Evolutionary conservation across 2,797 vertebrate species (phyloP).

Genomic region (Astyanax mexicanus): DNA sequence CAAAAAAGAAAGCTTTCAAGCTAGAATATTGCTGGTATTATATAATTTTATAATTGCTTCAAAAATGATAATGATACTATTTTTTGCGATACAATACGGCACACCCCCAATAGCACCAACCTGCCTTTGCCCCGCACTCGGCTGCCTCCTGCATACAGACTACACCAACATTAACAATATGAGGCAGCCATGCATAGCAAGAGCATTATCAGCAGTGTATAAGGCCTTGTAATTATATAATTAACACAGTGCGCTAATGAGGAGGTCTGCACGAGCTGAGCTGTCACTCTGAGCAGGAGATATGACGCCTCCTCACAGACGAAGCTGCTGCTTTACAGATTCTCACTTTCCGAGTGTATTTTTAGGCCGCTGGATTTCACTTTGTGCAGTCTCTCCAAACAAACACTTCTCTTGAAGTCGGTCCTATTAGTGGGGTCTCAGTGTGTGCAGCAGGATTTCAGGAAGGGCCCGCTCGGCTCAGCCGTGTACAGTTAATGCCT

Average conservation of each 20-base stretch:
- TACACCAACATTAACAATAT: not conserved
- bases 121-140: not conserved
- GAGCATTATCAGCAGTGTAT: not conserved
- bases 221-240: slow-evolving; percentile 15
- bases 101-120: too few relatives aligned
- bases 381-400: slow-evolving; percentile 4
- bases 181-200: not conserved
- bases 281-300: slow-evolving; percentile 17
- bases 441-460: slow-evolving; percentile 25
- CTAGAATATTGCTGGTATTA: too few relatives aligned
- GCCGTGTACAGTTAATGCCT: slow-evolving; percentile 17
- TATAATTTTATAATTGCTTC: too few relatives aligned
- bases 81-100: too few relatives aligned
- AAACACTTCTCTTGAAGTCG: slow-evolving; percentile 14
- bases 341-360: slow-evolving; percentile 20
- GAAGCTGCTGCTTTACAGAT: not conserved
- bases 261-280: slow-evolving; percentile 13
- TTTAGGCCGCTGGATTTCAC: slow-evolving; percentile 30
- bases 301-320: slow-evolving; percentile 9
- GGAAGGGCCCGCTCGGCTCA: slow-evolving; percentile 2
- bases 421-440: slow-evolving; percentile 30
- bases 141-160: not conserved
- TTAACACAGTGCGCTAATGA: slow-evolving; percentile 37
- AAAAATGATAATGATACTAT: too few relatives aligned
- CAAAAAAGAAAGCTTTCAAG: too few relatives aligned